These are phyloP conservation scores for Sialis lutaria DNA, from an alignment of 2,888 invertebrate genomes.

Conservation along the genomic window DNA sequence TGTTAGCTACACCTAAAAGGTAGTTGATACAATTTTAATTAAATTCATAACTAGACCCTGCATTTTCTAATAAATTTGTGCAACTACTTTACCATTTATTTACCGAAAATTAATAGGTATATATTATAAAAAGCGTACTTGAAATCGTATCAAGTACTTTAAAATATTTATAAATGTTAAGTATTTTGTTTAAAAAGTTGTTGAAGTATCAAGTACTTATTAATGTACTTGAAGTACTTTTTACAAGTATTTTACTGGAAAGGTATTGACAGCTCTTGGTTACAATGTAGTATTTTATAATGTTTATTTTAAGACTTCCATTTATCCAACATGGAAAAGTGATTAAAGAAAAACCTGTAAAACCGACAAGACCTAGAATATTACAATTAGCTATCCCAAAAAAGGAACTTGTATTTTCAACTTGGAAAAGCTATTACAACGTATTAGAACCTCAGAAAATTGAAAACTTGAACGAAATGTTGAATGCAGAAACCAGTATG, in stretches of 20 bases:
- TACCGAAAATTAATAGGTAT: not conserved
- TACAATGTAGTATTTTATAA: too few species aligned
- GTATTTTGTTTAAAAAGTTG: too few species aligned
- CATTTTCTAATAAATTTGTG: too few species aligned
- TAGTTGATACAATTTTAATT: not conserved
- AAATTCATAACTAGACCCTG: too few species aligned
- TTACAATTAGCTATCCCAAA: conserved; percentile 17
- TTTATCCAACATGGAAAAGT: not conserved
- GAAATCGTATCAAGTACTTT: not conserved
- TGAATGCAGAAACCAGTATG: not conserved
- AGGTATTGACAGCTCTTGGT: too few species aligned
- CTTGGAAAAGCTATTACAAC: not conserved
- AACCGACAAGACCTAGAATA: conserved; percentile 14
- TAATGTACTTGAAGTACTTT: too few species aligned
- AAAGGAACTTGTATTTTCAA: not conserved
- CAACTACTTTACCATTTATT: not conserved
- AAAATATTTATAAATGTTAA: too few species aligned
- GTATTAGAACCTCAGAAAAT: not conserved
- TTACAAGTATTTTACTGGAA: too few species aligned
- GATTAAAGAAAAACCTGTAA: not conserved
- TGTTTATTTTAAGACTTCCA: not conserved
- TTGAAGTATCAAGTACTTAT: too few species aligned
- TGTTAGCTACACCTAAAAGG: conserved; percentile 1
- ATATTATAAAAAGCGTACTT: too few species aligned
- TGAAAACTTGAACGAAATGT: not conserved